A percentile compares a stretch with the other conserved stretches of the same genome.
phyloP scores from a whole-genome alignment of 2,113 vertebrate species.

The Uropsilus gracilis region DNA sequence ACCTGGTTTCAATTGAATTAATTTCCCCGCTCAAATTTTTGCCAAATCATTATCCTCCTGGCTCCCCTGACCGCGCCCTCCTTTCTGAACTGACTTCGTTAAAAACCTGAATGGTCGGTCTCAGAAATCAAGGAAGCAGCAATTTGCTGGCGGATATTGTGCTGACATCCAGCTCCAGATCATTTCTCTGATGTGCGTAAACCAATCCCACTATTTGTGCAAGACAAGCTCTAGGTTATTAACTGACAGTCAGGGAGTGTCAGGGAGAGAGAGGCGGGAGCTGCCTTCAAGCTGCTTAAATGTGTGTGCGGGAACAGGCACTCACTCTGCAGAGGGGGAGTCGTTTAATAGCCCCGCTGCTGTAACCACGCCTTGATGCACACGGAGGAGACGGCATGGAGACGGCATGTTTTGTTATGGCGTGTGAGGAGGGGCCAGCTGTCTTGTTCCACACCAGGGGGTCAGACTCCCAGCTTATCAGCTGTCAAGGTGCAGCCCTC shows the following conservation, averaged over 20 bases:
- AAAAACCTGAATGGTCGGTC: not conserved
- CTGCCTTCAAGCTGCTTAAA: not conserved
- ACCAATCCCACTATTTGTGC: not conserved
- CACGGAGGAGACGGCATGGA: not conserved
- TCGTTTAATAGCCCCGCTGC: not conserved
- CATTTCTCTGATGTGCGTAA: not conserved
- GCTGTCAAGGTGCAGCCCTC: fast-evolving
- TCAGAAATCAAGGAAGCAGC: not conserved
- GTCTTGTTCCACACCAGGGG: not conserved
- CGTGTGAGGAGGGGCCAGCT: not conserved
- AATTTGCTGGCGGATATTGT: not conserved
- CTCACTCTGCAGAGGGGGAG: not conserved
- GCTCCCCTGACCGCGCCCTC: not conserved
- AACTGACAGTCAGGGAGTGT: not conserved
- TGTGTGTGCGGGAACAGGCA: not conserved
- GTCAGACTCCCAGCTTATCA: not conserved
- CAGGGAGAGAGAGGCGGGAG: fast-evolving
- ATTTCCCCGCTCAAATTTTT: not conserved
- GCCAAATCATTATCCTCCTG: not conserved
- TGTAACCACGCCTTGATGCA: not conserved
- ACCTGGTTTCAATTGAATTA: not conserved
- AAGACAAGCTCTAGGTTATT: slow-evolving; percentile 27
- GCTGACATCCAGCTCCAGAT: not conserved
- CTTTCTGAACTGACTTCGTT: not conserved
- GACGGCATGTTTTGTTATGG: too few relatives aligned